phyloP scores from a whole-genome alignment of 2,888 invertebrate species.

The Seira musarum region DNA sequence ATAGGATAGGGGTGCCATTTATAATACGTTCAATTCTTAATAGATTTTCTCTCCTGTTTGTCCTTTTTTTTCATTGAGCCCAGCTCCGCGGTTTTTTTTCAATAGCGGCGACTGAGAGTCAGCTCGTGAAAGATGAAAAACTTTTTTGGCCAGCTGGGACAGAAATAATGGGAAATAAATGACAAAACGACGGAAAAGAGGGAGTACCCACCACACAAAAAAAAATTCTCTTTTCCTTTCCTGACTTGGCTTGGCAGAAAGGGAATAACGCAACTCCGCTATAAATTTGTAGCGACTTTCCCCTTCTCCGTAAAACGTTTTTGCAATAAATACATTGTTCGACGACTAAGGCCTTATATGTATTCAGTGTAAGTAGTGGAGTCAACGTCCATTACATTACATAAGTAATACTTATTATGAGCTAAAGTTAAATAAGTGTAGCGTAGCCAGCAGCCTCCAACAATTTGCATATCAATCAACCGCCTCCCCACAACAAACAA shows the following conservation, averaged over 20 bases:
- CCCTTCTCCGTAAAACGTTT: no score
- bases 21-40: no score
- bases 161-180: conserved; percentile 49
- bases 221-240: neutral
- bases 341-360: conserved; percentile 2
- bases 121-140: conserved; percentile 1
- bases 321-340: neutral
- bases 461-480: conserved; percentile 43
- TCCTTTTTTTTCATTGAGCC: no score
- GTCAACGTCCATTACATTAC: no score
- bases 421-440: neutral
- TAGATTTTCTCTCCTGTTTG: no score
- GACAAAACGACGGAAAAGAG: conserved; percentile 27
- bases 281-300: no score
- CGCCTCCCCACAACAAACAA: conserved; percentile 10
- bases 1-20: no score
- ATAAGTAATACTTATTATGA: neutral
- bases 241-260: no score
- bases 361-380: no score
- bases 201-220: conserved; percentile 6
- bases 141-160: conserved; percentile 31
- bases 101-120: neutral
- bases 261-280: no score
- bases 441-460: conserved; percentile 14
- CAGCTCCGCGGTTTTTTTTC: neutral